Conservation (phyloP, 2,113 vertebrate genomes). For the Scartelaos histophorus region DNA sequence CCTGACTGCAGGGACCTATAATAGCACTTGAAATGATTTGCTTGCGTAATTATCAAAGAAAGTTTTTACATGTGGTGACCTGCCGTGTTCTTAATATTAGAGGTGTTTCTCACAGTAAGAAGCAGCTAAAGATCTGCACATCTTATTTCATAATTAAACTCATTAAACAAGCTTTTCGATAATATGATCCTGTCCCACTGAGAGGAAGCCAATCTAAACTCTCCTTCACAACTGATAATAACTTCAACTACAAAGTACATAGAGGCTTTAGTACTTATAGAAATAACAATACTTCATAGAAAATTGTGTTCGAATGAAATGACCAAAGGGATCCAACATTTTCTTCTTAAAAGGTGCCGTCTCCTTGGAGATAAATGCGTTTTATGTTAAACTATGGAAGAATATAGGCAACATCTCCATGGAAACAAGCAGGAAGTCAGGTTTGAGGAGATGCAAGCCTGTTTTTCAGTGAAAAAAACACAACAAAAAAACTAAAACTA, state of each 20-base stretch:
- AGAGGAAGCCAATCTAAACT: constrained; percentile 19
- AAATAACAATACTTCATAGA: neutral
- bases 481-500: too few relatives aligned
- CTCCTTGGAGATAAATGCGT: too few relatives aligned
- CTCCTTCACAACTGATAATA: constrained; percentile 6
- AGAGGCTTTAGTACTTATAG: neutral
- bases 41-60: constrained; percentile 9
- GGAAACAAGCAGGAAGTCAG: too few relatives aligned
- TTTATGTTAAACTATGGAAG: too few relatives aligned
- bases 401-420: too few relatives aligned
- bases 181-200: constrained; percentile 15
- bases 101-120: constrained; percentile 13
- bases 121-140: constrained; percentile 28
- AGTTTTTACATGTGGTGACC: constrained; percentile 19
- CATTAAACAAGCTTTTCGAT: constrained; percentile 48
- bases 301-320: neutral
- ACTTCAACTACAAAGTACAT: neutral
- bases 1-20: neutral
- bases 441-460: too few relatives aligned
- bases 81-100: constrained; percentile 17
- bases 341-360: neutral
- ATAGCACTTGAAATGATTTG: neutral
- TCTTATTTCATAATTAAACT: constrained; percentile 50
- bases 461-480: too few relatives aligned
- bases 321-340: neutral